Base-by-base conservation (phyloP, 1,140 invertebrate genomes). In the Nasonia longicornis region DNA sequence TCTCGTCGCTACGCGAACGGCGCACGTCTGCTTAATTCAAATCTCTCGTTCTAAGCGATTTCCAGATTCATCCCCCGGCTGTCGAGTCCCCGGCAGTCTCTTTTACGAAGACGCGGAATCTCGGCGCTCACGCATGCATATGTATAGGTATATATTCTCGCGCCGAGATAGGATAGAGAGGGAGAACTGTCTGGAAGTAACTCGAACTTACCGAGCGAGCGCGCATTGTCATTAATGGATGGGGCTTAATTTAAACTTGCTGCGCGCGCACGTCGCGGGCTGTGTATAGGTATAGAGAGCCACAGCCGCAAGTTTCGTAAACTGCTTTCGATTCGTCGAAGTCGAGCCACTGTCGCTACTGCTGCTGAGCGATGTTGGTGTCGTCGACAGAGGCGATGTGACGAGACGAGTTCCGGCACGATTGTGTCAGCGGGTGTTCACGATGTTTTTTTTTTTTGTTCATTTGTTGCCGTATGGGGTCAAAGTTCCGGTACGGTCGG, bases 171-270 rank as follows among this genome's bases (percentile, higher is more conserved):
- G 20, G 31, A 12, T 66, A 52, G 31, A 12, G 42, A 35, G 67
- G 12, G 38, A 70, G 77, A 72, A 73, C 77, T 72, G 77, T 72
- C 77, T 72, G 77, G 77, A 64, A 79, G 77, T 79, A 79, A 80
- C 58, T 67, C 71, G n/a, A 38, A 69, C 72, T 75, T 76, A 69
- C 72, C 72, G 66, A 42, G 74, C 31, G 45, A 58, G 80, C 45
- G 73, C 76, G 81, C 76, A 82, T 82, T 82, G 81, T 82, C 81
- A 82, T 82, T 82, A 82, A 82, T 82, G 76, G 76, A 82, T 75
- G 76, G 81, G 76, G 81, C 81, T 79, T 82, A 82, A 82, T 82
- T 82, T 82, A 79, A 82, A 82, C 76, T 82, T 82, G 81, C 52
- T 26, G 63, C 79, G 42, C 45, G 78, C 71, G 78, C 78, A 48